phyloP scores from a whole-genome alignment of 1,140 invertebrate species.

The Dufourea novaeangliae region DNA sequence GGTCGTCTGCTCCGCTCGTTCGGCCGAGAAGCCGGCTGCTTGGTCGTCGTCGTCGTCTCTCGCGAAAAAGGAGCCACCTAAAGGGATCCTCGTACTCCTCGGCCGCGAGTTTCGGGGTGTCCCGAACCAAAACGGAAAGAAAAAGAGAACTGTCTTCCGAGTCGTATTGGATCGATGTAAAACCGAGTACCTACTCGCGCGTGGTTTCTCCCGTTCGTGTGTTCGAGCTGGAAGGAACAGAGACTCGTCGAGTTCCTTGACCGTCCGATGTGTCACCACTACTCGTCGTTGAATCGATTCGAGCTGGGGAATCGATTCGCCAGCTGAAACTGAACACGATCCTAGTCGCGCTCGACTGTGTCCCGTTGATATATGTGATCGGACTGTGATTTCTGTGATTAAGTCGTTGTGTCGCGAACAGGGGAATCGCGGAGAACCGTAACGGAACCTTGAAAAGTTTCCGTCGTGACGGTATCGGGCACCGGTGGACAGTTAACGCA shows the following conservation, averaged over 20 bases:
- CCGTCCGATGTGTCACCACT: constrained; percentile 15
- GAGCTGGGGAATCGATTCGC: background rate
- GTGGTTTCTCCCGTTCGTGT: background rate
- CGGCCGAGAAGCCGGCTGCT: constrained; percentile 60
- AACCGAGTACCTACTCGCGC: background rate
- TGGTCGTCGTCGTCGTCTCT: constrained; percentile 39
- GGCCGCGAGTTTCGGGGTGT: background rate
- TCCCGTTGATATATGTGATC: constrained; percentile 28
- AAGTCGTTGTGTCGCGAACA: background rate
- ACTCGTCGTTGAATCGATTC: background rate
- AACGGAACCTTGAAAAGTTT: constrained; percentile 20
- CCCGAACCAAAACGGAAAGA: constrained; percentile 1
- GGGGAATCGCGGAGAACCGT: constrained; percentile 18
- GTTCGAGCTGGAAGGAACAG: constrained; percentile 7
- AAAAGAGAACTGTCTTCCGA: constrained; percentile 7
- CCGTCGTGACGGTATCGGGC: constrained; percentile 1
- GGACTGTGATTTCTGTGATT: background rate
- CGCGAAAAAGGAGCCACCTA: constrained; percentile 47
- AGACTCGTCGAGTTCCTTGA: constrained; percentile 34
- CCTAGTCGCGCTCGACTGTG: background rate
- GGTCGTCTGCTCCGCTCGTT: constrained; percentile 75
- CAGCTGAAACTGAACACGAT: background rate
- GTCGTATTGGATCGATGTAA: constrained; percentile 12
- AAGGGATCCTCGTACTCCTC: constrained; percentile 31
- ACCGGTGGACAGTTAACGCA: background rate